Conservation (phyloP, 2,113 vertebrate genomes). For the Plecturocebus donacophilus region DNA sequence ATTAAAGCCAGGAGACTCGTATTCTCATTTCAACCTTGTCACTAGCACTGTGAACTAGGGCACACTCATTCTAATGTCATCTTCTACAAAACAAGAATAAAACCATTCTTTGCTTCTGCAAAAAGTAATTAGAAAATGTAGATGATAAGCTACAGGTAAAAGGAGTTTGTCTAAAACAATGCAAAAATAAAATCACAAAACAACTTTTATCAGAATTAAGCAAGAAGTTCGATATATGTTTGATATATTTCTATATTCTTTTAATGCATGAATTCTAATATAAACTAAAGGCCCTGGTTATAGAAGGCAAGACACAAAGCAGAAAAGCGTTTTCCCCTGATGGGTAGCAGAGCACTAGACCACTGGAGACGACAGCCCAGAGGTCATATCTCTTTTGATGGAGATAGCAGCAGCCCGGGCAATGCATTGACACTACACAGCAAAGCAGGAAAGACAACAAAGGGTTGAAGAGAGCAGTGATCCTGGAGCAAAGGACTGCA, state of each 20-base stretch:
- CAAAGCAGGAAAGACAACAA: background rate
- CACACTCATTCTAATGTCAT: background rate
- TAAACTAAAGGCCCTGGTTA: background rate
- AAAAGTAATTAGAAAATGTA: background rate
- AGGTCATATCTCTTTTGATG: background rate
- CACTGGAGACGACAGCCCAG: background rate
- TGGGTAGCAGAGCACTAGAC: background rate
- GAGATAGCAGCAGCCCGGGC: background rate
- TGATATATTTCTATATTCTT: background rate
- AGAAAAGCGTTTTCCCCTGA: background rate
- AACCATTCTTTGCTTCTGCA: background rate
- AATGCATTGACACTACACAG: background rate
- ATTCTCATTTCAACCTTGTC: background rate
- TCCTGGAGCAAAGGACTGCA: too few relatives aligned
- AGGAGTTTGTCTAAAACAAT: background rate
- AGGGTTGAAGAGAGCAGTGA: background rate
- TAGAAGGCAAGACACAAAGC: background rate
- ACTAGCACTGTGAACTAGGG: background rate
- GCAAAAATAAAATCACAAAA: background rate
- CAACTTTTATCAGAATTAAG: background rate
- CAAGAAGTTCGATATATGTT: background rate
- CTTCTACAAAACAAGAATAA: background rate
- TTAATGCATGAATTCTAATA: background rate
- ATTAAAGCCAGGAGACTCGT: background rate
- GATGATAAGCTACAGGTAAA: background rate